Evolutionary conservation across 2,113 vertebrate genomes (phyloP).

Genomic region (Pterocles gutturalis): DNA sequence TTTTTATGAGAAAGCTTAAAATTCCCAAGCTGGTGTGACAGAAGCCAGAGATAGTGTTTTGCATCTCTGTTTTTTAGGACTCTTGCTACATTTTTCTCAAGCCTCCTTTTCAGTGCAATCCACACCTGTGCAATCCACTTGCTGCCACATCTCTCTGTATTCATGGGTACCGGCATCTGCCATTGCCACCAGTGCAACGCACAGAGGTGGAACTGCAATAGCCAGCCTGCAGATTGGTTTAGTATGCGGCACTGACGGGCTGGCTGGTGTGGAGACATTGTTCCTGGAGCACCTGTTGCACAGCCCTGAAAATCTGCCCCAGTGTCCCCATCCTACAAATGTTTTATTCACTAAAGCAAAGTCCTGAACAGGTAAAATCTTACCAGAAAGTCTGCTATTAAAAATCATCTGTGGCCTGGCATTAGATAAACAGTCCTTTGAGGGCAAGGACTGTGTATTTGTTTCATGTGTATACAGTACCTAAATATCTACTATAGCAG

Average conservation of each 20-base stretch:
- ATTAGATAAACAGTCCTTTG: not conserved
- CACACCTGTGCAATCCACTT: not conserved
- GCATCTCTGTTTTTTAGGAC: not conserved
- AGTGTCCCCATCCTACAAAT: not conserved
- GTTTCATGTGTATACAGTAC: not conserved
- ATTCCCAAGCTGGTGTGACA: not conserved
- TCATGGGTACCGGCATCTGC: accelerated
- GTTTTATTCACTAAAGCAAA: not conserved
- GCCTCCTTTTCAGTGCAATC: not conserved
- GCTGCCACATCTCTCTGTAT: not conserved
- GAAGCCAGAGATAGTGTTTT: not conserved
- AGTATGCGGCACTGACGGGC: not conserved
- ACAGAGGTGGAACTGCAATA: not conserved
- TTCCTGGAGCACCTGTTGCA: not conserved
- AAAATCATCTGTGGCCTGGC: not conserved
- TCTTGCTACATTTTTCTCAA: not conserved
- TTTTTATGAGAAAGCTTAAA: not conserved
- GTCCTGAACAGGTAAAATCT: not conserved
- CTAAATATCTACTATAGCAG: not conserved
- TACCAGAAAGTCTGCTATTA: not conserved
- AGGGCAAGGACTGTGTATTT: not conserved
- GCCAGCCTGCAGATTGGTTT: not conserved
- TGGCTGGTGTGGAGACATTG: not conserved
- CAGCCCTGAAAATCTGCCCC: not conserved
- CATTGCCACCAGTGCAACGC: not conserved